phyloP scores from a whole-genome alignment of 2,113 vertebrate species.

The Clarias gariepinus region DNA sequence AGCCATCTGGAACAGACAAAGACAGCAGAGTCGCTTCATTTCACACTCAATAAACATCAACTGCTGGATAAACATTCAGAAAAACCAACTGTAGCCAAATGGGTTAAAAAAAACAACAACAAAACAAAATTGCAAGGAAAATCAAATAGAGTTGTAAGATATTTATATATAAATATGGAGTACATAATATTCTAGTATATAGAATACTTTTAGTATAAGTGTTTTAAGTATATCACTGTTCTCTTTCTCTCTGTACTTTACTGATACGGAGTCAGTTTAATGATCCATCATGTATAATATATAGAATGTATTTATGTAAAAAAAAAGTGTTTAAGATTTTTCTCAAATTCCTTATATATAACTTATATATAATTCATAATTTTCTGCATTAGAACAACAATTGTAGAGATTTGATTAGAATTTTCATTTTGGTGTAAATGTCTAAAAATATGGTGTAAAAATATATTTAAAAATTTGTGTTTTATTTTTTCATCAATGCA shows the following conservation, averaged over 20 bases:
- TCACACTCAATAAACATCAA: slow-evolving; percentile 39
- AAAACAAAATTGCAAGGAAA: background rate
- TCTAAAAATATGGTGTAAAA: background rate
- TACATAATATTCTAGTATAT: background rate
- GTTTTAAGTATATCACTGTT: too few species aligned
- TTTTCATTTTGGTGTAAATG: background rate
- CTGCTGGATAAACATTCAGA: slow-evolving; percentile 5
- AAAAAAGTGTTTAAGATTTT: background rate
- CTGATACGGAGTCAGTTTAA: background rate
- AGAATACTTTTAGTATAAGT: too few species aligned
- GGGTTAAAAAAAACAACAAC: slow-evolving; percentile 2
- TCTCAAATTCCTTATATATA: background rate
- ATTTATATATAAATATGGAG: background rate
- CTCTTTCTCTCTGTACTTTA: too few species aligned
- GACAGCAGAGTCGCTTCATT: slow-evolving; percentile 33
- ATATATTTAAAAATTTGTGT: background rate
- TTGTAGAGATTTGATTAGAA: background rate
- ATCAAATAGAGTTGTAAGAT: background rate
- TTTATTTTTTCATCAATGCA: background rate
- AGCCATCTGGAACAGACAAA: slow-evolving; percentile 36
- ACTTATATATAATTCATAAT: background rate
- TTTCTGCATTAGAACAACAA: background rate
- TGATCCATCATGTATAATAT: background rate
- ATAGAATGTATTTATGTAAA: background rate
- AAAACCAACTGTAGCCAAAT: slow-evolving; percentile 10